Percentiles rank a stretch among this genome's conserved stretches.
Conservation (phyloP, 2,888 invertebrate genomes). For the Sussaba pulchella region DNA sequence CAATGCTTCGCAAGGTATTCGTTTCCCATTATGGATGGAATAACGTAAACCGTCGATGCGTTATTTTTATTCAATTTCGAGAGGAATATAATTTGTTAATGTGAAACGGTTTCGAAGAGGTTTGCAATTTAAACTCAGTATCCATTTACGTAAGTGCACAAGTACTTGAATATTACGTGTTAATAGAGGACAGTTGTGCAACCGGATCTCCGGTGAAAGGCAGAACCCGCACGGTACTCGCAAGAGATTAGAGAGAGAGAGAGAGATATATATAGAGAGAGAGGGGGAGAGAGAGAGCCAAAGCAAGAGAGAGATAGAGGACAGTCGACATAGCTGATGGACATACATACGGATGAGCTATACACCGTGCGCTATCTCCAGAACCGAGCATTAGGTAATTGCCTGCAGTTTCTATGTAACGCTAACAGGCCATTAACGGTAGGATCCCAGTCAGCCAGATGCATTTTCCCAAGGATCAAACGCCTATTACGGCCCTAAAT, state of each 20-base stretch:
- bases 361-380: constrained; percentile 4
- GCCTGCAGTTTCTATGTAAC: constrained; percentile 57
- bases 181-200: constrained; percentile 36
- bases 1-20: too few relatives aligned
- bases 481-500: constrained; percentile 50
- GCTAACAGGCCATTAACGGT: constrained; percentile 58
- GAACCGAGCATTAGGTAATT: constrained; percentile 62
- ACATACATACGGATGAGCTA: constrained; percentile 26
- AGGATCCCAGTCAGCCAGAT: constrained; percentile 29
- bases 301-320: not conserved
- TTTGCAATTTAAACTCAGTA: not conserved
- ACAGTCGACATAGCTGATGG: constrained; percentile 42
- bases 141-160: constrained; percentile 6
- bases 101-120: not conserved
- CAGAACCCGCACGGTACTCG: constrained; percentile 11
- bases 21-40: too few relatives aligned
- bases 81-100: not conserved
- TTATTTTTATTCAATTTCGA: not conserved
- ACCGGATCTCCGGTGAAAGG: constrained; percentile 54
- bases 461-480: constrained; percentile 59
- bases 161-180: constrained; percentile 6
- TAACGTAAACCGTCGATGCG: too few relatives aligned
- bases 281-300: constrained; percentile 3
- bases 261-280: not conserved
- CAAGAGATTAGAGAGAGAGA: constrained; percentile 13